Percentiles rank a stretch among this genome's conserved stretches.
phyloP scores from a whole-genome alignment of 2,113 vertebrate species.

The Campylomormyrus numenius region DNA sequence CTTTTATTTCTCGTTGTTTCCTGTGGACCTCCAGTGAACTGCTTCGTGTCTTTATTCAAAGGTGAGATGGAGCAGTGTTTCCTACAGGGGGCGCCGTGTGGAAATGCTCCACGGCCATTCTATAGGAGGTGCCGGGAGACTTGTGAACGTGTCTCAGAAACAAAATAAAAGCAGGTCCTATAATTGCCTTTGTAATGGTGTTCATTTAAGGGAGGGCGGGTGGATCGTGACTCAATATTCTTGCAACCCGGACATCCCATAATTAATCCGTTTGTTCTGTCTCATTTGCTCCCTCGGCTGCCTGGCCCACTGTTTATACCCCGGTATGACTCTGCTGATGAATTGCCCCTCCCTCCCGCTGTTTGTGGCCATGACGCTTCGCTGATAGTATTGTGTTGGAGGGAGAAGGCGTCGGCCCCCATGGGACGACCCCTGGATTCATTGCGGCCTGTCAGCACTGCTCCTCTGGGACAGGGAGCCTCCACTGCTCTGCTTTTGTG shows the following conservation, averaged over 20 bases:
- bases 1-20: neutral
- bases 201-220: neutral
- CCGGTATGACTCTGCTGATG: neutral
- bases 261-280: conserved; percentile 11
- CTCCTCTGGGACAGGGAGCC: neutral
- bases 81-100: neutral
- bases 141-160: neutral
- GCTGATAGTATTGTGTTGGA: neutral
- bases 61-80: neutral
- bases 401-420: neutral
- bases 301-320: neutral
- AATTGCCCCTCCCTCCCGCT: neutral
- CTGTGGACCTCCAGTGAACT: neutral
- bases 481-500: neutral
- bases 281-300: neutral
- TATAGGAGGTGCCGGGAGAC: neutral
- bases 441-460: neutral
- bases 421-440: neutral
- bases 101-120: neutral
- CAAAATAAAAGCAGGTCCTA: conserved; percentile 2
- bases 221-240: neutral
- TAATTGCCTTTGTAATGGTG: neutral
- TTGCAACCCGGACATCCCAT: neutral
- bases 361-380: neutral
- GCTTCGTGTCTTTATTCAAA: neutral